Percentiles rank a stretch among this genome's conserved stretches.
These are phyloP conservation scores for Fratercula arctica DNA, from an alignment of 2,797 vertebrate species.

Conservation along the genomic window DNA sequence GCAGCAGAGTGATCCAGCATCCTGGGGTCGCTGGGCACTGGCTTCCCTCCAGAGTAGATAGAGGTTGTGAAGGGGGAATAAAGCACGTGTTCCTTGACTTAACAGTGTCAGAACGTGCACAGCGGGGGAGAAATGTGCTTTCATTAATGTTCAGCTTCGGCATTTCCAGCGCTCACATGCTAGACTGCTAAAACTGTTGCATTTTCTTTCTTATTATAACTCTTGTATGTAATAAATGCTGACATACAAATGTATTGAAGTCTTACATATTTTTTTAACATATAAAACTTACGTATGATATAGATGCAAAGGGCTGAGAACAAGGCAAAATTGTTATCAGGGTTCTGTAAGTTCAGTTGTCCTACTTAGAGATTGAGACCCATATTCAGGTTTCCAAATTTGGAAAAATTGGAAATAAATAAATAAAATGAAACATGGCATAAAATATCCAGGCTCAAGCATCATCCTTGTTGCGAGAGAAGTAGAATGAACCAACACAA, in stretches of 20 bases:
- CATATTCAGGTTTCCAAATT: not conserved
- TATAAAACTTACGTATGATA: not conserved
- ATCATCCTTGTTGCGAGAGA: not conserved
- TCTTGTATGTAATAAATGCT: not conserved
- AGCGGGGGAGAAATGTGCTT: not conserved
- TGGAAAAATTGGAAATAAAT: not conserved
- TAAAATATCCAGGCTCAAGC: not conserved
- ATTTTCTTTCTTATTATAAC: not conserved
- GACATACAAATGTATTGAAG: no score
- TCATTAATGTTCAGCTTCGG: not conserved
- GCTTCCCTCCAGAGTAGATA: not conserved
- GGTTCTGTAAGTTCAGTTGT: not conserved
- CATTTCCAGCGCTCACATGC: not conserved
- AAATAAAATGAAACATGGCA: not conserved
- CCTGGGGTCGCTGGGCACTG: not conserved
- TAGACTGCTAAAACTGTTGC: not conserved
- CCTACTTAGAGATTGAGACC: not conserved
- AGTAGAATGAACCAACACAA: not conserved
- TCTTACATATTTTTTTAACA: not conserved
- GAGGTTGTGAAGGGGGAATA: not conserved
- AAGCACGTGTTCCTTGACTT: not conserved
- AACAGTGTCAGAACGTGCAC: rapidly evolving
- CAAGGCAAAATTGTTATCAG: not conserved
- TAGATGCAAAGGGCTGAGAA: not conserved
- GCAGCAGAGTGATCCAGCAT: not conserved